Base-by-base conservation (phyloP, 2,113 vertebrate species). In the Entelurus aequoreus region DNA sequence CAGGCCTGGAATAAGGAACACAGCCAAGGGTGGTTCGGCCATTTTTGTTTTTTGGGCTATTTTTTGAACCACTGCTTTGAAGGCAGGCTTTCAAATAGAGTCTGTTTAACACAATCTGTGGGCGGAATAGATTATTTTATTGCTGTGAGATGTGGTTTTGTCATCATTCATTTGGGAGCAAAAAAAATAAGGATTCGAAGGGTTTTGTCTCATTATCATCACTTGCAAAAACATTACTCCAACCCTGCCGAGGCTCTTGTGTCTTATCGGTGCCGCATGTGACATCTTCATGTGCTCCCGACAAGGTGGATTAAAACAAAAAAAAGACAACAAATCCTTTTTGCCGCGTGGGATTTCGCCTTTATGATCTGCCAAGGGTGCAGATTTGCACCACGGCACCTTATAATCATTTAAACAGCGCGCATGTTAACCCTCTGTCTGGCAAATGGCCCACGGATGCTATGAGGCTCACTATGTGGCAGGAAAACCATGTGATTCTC, bases 71-170 rank as follows among this genome's bases (percentile, higher is more conserved):
- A 52, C 57, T 16, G 62, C 68, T 81, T 73, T 76, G 72, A 81
- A 80, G 54, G 48, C 49, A 59, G 51, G 72, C 60, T 15, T 3
- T 81, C 69, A 68, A 79, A 67, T 53, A 56, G 42, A 73, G 66
- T 62, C 80, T 79, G 75, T 80, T 71, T 82, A 80, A 85, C 68
- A 48, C 65, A 65, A 63, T 60, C 68, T 75, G 84, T 74, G 83
- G 83, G 84, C 70, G 83, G 83, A 85, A 85, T 85, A 79, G 69
- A 84, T 84, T 77, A 82, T 46, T 37, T 84, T 76, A 82, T 48
- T 46, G 65, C 65, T 66, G 60, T 62, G 50, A 46, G 36, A 75
- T 65, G 68, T 76, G 67, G 53, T 73, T 75, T 76, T 82, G 76
- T 79, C 71, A 69, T 77, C 72, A 70, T 65, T 63, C 52, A 66